Percentiles rank a stretch among this genome's conserved stretches.
phyloP scores from a whole-genome alignment of 1,140 invertebrate species.

The Maconellicoccus hirsutus region DNA sequence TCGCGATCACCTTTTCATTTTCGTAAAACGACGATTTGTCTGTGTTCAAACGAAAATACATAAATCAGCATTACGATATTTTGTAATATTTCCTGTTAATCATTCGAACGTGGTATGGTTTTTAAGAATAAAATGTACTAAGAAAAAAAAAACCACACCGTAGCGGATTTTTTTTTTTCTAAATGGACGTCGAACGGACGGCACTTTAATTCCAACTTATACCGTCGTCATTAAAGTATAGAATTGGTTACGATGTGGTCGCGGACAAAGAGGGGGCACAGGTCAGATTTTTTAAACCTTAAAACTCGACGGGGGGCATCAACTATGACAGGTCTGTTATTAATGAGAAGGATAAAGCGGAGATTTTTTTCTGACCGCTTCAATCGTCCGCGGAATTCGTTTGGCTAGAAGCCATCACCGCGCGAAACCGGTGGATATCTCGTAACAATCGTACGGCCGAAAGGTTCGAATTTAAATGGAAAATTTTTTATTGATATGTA shows the following conservation, averaged over 20 bases:
- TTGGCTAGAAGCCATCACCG: conserved; percentile 20
- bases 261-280: conserved; percentile 17
- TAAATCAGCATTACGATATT: conserved; percentile 18
- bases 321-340: conserved; percentile 19
- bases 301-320: conserved; percentile 21
- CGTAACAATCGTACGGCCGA: too few relatives aligned
- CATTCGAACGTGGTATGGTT: neutral
- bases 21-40: neutral
- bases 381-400: conserved; percentile 19
- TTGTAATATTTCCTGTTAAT: conserved; percentile 13
- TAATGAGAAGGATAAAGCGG: conserved; percentile 19
- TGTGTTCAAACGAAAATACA: neutral
- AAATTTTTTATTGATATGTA: too few relatives aligned
- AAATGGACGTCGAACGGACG: conserved; percentile 13
- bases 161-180: conserved; percentile 13
- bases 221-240: conserved; percentile 15
- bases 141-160: conserved; percentile 1
- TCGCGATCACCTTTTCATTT: neutral
- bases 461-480: too few relatives aligned
- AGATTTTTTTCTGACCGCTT: conserved; percentile 17
- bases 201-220: conserved; percentile 9
- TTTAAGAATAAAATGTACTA: neutral
- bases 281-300: conserved; percentile 20
- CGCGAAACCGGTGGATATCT: conserved; percentile 12
- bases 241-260: conserved; percentile 16